phyloP scores from a whole-genome alignment of 2,888 invertebrate genomes.

The Physocephala rufipes region DNA sequence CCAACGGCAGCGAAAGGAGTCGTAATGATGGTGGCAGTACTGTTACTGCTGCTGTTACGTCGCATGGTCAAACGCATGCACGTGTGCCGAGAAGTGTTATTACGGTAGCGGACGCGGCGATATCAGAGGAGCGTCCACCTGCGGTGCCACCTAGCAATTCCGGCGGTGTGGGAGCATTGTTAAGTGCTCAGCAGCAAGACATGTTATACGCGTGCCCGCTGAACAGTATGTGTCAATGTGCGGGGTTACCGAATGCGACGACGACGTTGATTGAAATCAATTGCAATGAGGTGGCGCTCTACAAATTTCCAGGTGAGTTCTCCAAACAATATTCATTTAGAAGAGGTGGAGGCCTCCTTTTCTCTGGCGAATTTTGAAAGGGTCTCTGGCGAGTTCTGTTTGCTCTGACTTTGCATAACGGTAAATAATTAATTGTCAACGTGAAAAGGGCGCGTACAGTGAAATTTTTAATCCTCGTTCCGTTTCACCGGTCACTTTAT shows the following conservation, averaged over 20 bases:
- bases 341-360: background rate
- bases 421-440: constrained; percentile 28
- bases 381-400: constrained; percentile 8
- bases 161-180: constrained; percentile 52
- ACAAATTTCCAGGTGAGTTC: constrained; percentile 66
- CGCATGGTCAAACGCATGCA: constrained; percentile 13
- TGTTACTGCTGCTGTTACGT: constrained; percentile 23
- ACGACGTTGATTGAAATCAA: constrained; percentile 66
- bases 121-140: constrained; percentile 34
- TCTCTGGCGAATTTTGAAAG: background rate
- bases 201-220: constrained; percentile 64
- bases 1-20: constrained; percentile 48
- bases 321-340: too few relatives aligned
- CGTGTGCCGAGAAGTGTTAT: constrained; percentile 24
- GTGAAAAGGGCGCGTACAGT: background rate
- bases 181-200: constrained; percentile 64
- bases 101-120: constrained; percentile 20
- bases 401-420: constrained; percentile 23
- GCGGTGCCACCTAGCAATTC: constrained; percentile 43
- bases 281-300: constrained; percentile 66
- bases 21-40: constrained; percentile 46
- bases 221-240: constrained; percentile 66
- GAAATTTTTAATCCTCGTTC: background rate
- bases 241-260: constrained; percentile 66
- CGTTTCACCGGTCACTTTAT: constrained; percentile 20